Percentiles rank a stretch among this genome's conserved stretches.
These are phyloP conservation scores for Rambutsinella grinnellia DNA, from an alignment of 2,888 invertebrate species.

Conservation along the genomic window DNA sequence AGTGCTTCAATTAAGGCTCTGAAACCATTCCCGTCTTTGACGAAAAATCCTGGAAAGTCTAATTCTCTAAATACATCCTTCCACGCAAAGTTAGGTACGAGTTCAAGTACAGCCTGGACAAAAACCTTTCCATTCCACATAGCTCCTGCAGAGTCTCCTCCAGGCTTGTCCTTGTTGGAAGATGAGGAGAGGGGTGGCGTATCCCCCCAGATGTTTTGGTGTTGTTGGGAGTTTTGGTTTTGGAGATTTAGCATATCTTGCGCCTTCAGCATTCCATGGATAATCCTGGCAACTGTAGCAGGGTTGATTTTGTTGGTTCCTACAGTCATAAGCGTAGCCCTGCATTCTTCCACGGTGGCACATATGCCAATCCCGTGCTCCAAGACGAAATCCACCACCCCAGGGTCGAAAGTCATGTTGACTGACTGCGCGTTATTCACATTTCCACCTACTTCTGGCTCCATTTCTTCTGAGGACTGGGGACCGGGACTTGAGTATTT, in stretches of 20 bases:
- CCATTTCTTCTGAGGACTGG: slow-evolving; percentile 40
- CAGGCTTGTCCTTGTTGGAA: slow-evolving; percentile 51
- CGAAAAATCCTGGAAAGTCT: slow-evolving; percentile 90
- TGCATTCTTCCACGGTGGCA: slow-evolving; percentile 86
- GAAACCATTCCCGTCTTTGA: slow-evolving; percentile 89
- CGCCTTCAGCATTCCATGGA: slow-evolving; percentile 89
- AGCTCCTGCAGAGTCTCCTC: slow-evolving; percentile 68
- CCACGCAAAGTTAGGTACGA: slow-evolving; percentile 88
- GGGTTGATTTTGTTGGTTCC: slow-evolving; percentile 84
- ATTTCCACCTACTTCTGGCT: slow-evolving; percentile 33
- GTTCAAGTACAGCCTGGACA: slow-evolving; percentile 90
- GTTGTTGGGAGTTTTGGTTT: slow-evolving; percentile 69
- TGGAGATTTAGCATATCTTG: slow-evolving; percentile 78
- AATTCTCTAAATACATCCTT: slow-evolving; percentile 91
- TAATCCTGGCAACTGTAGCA: slow-evolving; percentile 84
- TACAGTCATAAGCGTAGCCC: slow-evolving; percentile 85
- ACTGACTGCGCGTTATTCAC: slow-evolving; percentile 42
- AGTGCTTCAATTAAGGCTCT: slow-evolving; percentile 86
- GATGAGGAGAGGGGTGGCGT: slow-evolving; percentile 37
- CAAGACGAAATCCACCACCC: slow-evolving; percentile 86
- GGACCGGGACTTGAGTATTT: slow-evolving; percentile 41
- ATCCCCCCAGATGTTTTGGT: slow-evolving; percentile 66
- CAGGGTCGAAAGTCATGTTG: slow-evolving; percentile 61
- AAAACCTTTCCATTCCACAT: slow-evolving; percentile 95
- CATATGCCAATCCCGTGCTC: slow-evolving; percentile 95